Conservation (phyloP, 2,888 invertebrate species). For the Myopa testacea region DNA sequence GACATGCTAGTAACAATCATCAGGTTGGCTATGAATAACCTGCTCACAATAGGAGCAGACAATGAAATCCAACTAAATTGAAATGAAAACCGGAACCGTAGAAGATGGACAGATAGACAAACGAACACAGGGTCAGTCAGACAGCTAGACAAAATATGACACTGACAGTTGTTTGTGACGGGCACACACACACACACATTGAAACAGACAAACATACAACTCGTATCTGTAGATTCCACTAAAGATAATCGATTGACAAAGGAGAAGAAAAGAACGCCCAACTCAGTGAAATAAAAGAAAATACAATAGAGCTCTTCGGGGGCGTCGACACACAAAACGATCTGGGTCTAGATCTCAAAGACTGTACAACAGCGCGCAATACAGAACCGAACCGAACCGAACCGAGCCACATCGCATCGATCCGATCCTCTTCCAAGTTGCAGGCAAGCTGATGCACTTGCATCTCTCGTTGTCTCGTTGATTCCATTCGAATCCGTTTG, state of each 20-base stretch:
- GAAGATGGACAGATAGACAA: conserved; percentile 4
- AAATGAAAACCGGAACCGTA: conserved; percentile 26
- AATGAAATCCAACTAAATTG: conserved; percentile 16
- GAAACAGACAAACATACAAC: neutral
- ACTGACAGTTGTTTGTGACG: conserved; percentile 19
- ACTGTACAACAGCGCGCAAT: neutral
- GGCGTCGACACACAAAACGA: conserved; percentile 29
- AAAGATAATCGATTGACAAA: conserved; percentile 29
- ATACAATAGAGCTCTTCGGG: conserved; percentile 18
- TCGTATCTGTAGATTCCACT: conserved; percentile 14
- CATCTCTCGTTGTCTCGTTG: conserved; percentile 1
- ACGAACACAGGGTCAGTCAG: conserved; percentile 7
- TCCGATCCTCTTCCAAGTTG: neutral
- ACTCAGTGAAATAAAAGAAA: conserved; percentile 5
- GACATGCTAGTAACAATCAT: neutral
- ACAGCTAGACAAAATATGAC: conserved; percentile 27
- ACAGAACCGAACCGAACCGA: neutral
- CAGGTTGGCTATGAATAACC: conserved; percentile 18
- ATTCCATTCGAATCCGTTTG: neutral
- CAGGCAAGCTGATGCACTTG: conserved; percentile 10
- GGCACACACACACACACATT: too few species aligned
- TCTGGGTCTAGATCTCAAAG: conserved; percentile 15
- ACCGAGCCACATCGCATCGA: neutral
- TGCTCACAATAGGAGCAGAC: neutral
- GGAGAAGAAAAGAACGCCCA: conserved; percentile 9